These are phyloP conservation scores for Drosophila ficusphila DNA, from an alignment of 1,140 invertebrate species.

Conservation along the genomic window DNA sequence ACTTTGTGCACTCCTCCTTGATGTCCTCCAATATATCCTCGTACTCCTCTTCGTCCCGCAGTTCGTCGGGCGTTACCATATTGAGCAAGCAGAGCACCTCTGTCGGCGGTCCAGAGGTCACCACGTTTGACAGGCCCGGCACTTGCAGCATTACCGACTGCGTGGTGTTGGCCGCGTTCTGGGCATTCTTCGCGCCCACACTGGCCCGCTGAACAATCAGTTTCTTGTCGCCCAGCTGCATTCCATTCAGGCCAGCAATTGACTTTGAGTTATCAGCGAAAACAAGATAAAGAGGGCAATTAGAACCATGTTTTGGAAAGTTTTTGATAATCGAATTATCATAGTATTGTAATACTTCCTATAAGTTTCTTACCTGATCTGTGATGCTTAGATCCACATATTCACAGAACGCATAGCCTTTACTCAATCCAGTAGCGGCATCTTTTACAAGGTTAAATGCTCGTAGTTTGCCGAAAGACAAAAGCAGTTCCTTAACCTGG, in stretches of 20 bases:
- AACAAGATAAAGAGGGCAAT: neutral
- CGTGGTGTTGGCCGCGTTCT: constrained; percentile 89
- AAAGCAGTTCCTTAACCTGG: constrained; percentile 97
- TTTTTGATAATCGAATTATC: too few species aligned
- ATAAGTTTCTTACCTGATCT: constrained; percentile 91
- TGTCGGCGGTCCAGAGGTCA: constrained; percentile 95
- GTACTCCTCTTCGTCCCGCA: constrained; percentile 99
- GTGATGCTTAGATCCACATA: constrained; percentile 99
- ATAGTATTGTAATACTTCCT: too few species aligned
- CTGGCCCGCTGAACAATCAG: constrained; percentile 98
- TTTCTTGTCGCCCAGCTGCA: constrained; percentile 99
- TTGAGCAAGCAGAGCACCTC: constrained; percentile 99
- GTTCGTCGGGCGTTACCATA: constrained; percentile 99
- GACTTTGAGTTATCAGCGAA: constrained; percentile 87
- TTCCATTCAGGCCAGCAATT: constrained; percentile 99
- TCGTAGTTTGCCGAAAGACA: constrained; percentile 98
- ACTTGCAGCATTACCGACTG: constrained; percentile 90
- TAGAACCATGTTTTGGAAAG: constrained; percentile 2
- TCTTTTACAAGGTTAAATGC: constrained; percentile 99
- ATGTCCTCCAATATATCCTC: constrained; percentile 99
- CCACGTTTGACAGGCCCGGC: constrained; percentile 94
- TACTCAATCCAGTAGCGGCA: constrained; percentile 97
- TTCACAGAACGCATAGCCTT: constrained; percentile 99
- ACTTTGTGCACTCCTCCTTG: constrained; percentile 98
- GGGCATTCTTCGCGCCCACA: constrained; percentile 96